Evolutionary conservation across 2,888 invertebrate species (phyloP).

Genomic region (Torymus auratus): DNA sequence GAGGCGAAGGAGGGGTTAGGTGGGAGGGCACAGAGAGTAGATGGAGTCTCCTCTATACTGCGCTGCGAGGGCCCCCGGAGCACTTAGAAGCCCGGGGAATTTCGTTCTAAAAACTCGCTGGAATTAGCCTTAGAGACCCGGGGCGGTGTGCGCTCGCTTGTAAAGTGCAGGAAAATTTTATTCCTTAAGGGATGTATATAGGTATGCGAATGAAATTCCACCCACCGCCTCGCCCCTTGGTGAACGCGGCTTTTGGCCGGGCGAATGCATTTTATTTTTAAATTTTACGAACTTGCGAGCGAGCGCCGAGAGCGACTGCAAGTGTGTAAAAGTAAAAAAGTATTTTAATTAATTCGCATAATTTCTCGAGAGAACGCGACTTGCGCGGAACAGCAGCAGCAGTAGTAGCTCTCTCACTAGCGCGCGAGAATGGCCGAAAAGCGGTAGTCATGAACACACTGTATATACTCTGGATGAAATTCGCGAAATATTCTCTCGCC

Average conservation of each 20-base stretch:
- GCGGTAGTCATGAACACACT: too few species aligned
- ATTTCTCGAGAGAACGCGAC: conserved; percentile 24
- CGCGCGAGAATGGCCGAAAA: too few species aligned
- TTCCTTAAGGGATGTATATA: conserved; percentile 42
- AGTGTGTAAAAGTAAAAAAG: conserved; percentile 35
- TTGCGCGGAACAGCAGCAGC: background rate
- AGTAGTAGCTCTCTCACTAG: background rate
- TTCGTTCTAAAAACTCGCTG: conserved; percentile 57
- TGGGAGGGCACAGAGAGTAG: background rate
- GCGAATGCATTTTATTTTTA: conserved; percentile 53
- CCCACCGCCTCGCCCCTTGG: too few species aligned
- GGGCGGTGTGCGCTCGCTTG: conserved; percentile 29
- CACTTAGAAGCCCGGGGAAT: conserved; percentile 52
- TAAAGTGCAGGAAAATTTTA: conserved; percentile 57
- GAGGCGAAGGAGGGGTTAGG: too few species aligned
- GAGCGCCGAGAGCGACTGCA: background rate
- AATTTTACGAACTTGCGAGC: conserved; percentile 49
- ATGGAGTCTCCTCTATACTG: conserved; percentile 38
- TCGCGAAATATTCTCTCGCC: too few species aligned
- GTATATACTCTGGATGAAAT: too few species aligned
- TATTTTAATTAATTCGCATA: conserved; percentile 51
- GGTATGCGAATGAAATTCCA: background rate
- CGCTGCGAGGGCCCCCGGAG: conserved; percentile 27
- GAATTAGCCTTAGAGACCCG: conserved; percentile 57
- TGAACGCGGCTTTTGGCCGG: background rate